These are phyloP conservation scores for Lapara coniferarum DNA, from an alignment of 2,888 invertebrate genomes.

Conservation along the genomic window DNA sequence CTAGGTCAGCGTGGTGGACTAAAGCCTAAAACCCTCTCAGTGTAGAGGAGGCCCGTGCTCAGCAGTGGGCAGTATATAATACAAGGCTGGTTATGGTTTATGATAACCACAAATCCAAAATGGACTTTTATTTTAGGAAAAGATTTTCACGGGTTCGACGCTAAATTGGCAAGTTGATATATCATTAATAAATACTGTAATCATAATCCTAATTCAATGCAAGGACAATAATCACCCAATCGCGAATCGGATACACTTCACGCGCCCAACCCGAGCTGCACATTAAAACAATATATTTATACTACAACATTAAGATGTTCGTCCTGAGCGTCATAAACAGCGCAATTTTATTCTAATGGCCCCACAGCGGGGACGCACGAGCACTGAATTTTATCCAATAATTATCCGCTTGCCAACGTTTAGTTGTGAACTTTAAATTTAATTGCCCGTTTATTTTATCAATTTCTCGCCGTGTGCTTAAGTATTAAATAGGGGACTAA, in stretches of 20 bases:
- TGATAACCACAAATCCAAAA: too few relatives aligned
- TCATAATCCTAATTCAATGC: background rate
- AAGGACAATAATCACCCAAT: background rate
- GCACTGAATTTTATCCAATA: background rate
- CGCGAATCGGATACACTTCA: background rate
- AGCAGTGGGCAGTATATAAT: too few relatives aligned
- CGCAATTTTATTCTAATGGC: constrained; percentile 19
- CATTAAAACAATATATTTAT: constrained; percentile 11
- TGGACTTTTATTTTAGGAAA: too few relatives aligned
- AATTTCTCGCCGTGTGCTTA: background rate
- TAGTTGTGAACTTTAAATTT: constrained; percentile 11
- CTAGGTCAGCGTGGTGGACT: too few relatives aligned
- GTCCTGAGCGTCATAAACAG: background rate
- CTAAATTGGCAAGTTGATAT: too few relatives aligned
- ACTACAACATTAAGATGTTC: background rate
- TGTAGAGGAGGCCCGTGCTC: too few relatives aligned
- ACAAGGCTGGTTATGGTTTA: too few relatives aligned
- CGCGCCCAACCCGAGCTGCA: background rate
- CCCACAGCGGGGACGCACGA: background rate
- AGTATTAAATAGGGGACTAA: too few relatives aligned
- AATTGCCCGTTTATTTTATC: background rate
- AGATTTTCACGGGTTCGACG: too few relatives aligned
- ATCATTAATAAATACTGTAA: too few relatives aligned
- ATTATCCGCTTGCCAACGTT: background rate
- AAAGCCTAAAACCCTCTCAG: too few relatives aligned